Evolutionary conservation across 1,140 invertebrate genomes (phyloP).

Genomic region (Notospermus geniculatus): DNA sequence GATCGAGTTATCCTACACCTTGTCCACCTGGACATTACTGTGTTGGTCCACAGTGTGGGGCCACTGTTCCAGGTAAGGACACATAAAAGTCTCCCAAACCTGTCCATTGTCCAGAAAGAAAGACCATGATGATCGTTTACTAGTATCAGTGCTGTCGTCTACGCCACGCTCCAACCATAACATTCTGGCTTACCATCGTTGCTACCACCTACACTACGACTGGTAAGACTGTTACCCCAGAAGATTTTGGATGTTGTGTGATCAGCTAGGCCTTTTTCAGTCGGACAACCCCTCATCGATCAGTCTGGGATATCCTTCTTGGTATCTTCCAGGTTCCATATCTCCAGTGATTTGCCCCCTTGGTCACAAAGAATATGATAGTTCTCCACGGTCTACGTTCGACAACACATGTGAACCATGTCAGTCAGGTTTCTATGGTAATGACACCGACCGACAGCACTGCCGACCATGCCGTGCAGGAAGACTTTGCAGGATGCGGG

Average conservation of each 20-base stretch:
- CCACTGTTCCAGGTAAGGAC: slow-evolving; percentile 36
- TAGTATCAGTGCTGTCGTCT: too few species aligned
- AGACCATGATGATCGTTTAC: too few species aligned
- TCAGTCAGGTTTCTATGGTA: slow-evolving; percentile 41
- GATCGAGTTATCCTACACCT: slow-evolving; percentile 35
- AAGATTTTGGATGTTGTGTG: too few species aligned
- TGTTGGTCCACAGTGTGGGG: slow-evolving; percentile 34
- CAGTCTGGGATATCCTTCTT: too few species aligned
- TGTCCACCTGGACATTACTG: slow-evolving; percentile 53
- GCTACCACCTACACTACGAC: neutral
- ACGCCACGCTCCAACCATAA: too few species aligned
- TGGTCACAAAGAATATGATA: slow-evolving; percentile 47
- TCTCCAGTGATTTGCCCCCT: slow-evolving; percentile 45
- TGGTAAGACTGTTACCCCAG: neutral
- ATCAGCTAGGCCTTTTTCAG: too few species aligned
- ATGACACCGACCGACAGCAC: slow-evolving; percentile 30
- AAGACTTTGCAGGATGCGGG: slow-evolving; percentile 38
- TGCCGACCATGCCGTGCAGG: slow-evolving; percentile 49
- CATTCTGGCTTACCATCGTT: too few species aligned
- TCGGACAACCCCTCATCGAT: too few species aligned
- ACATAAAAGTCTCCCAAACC: too few species aligned
- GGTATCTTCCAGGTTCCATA: slow-evolving; percentile 39
- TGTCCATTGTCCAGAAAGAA: too few species aligned
- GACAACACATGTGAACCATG: slow-evolving; percentile 49
- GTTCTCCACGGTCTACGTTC: slow-evolving; percentile 34